Evolutionary conservation across 2,113 vertebrate species (phyloP).

Genomic region (Phainopepla nitens): DNA sequence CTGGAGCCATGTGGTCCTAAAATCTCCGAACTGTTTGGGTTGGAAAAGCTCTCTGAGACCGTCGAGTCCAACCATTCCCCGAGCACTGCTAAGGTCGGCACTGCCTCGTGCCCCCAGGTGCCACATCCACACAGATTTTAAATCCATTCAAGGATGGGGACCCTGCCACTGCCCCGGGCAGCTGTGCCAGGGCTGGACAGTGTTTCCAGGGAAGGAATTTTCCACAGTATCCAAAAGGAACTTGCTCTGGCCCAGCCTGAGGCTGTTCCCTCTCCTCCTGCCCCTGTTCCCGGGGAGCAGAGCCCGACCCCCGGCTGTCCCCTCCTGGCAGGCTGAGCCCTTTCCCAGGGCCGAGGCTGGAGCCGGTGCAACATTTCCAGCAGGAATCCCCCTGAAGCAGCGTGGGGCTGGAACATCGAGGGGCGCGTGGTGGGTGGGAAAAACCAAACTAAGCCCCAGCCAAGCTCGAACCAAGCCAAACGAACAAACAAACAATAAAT

Average conservation of each 20-base stretch:
- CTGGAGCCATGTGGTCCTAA: neutral
- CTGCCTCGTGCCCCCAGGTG: accelerated
- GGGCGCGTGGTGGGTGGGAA: neutral
- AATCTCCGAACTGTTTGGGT: neutral
- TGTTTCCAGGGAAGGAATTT: neutral
- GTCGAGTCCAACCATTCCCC: accelerated
- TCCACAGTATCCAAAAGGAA: neutral
- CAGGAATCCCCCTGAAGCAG: neutral
- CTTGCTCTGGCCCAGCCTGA: neutral
- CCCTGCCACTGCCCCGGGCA: neutral
- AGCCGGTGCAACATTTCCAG: neutral
- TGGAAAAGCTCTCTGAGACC: neutral
- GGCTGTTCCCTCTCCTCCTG: neutral
- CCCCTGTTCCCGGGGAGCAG: neutral
- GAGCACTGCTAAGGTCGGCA: neutral
- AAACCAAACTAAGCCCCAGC: neutral
- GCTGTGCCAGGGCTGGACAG: neutral
- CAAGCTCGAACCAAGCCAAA: too few species aligned
- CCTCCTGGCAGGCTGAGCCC: neutral
- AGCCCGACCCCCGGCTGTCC: neutral
- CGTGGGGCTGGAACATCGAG: accelerated
- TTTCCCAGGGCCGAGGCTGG: neutral
- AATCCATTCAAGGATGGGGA: neutral
- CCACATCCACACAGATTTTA: neutral
- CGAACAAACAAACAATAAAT: too few species aligned